Percentiles rank a stretch among this genome's conserved stretches.
These are phyloP conservation scores for Nycticryphes semicollaris DNA, from an alignment of 2,113 vertebrate genomes.

Conservation along the genomic window DNA sequence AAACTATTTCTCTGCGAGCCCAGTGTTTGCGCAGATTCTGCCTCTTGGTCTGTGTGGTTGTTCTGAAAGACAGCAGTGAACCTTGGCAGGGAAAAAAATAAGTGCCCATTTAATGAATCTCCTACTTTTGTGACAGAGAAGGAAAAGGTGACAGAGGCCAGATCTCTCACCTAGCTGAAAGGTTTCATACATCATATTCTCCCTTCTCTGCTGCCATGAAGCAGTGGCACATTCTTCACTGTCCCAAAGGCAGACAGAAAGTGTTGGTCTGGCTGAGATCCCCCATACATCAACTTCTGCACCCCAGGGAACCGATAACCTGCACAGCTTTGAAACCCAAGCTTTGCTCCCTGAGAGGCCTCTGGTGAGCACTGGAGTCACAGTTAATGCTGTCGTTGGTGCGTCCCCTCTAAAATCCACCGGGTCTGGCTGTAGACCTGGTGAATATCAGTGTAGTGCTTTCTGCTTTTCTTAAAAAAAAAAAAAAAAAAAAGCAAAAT, in stretches of 20 bases:
- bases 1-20: not conserved
- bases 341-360: not conserved
- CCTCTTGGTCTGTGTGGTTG: not conserved
- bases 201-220: not conserved
- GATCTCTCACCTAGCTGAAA: not conserved
- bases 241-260: not conserved
- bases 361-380: rapidly evolving
- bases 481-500: not conserved
- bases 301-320: not conserved
- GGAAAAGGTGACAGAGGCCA: not conserved
- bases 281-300: not conserved
- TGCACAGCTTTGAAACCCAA: not conserved
- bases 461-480: not conserved
- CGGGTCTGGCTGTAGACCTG: not conserved
- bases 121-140: not conserved
- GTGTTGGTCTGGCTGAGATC: not conserved
- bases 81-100: not conserved
- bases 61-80: not conserved
- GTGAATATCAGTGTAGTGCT: not conserved
- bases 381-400: not conserved
- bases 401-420: not conserved
- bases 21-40: not conserved
- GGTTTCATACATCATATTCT: not conserved
- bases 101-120: not conserved
- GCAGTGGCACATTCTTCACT: not conserved